A percentile compares a stretch with the other conserved stretches of the same genome.
These are phyloP conservation scores for Paramormyrops kingsleyae DNA, from an alignment of 2,113 vertebrate species.

Conservation along the genomic window DNA sequence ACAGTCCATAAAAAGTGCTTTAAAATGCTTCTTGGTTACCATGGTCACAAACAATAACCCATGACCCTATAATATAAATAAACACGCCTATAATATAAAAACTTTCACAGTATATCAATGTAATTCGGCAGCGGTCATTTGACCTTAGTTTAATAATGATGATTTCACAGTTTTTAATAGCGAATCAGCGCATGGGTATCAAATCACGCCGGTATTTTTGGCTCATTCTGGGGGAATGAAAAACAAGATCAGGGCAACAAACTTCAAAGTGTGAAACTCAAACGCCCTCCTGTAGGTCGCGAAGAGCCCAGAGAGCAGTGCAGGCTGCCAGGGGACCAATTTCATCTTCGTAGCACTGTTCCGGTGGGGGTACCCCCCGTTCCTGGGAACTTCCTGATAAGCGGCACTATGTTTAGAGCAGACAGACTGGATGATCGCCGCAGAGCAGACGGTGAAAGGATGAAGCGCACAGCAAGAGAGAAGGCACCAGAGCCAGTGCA, in stretches of 20 bases:
- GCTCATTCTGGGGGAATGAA: neutral
- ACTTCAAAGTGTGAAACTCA: neutral
- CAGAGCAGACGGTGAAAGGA: neutral
- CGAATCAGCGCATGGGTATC: neutral
- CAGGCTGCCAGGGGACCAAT: neutral
- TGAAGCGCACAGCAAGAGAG: neutral
- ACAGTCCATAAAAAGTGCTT: neutral
- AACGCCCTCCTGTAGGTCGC: neutral
- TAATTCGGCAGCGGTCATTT: neutral
- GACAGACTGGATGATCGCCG: neutral
- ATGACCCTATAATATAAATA: neutral
- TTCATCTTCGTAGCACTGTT: neutral
- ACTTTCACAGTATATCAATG: neutral
- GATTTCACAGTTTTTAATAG: neutral
- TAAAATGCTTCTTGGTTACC: neutral
- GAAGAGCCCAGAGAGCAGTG: neutral
- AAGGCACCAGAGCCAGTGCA: neutral
- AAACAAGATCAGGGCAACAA: neutral
- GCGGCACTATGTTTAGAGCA: neutral
- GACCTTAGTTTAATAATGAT: neutral
- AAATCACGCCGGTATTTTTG: neutral
- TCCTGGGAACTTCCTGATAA: neutral
- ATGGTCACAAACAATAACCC: neutral
- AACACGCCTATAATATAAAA: neutral
- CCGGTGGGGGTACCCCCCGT: neutral